These are phyloP conservation scores for Ispidina lecontei DNA, from an alignment of 2,797 vertebrate species.

Conservation along the genomic window DNA sequence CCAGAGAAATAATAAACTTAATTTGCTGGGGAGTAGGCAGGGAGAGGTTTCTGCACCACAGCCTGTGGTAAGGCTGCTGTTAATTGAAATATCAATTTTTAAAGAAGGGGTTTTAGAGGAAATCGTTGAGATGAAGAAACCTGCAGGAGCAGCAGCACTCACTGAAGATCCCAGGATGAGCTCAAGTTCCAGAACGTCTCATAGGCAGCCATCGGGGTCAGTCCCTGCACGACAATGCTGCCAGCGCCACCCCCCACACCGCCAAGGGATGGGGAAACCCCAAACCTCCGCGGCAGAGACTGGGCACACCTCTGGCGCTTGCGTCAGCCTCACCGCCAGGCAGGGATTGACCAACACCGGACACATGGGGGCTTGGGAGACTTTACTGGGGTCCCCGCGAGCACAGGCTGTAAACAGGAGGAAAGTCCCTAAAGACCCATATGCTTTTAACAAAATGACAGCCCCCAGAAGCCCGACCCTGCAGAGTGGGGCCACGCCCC, in stretches of 20 bases:
- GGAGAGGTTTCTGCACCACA: rapidly evolving
- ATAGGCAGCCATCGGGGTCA: rapidly evolving
- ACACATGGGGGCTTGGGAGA: rapidly evolving
- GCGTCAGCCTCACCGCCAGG: rapidly evolving
- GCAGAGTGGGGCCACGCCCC: too few relatives aligned
- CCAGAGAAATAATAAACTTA: not conserved
- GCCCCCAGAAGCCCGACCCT: too few relatives aligned
- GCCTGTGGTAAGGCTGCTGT: not conserved
- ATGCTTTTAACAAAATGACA: rapidly evolving
- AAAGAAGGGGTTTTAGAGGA: not conserved
- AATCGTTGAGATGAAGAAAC: rapidly evolving
- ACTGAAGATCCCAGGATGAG: not conserved
- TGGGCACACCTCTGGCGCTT: not conserved
- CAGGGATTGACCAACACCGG: rapidly evolving
- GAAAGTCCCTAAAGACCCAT: rapidly evolving
- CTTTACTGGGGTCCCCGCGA: rapidly evolving
- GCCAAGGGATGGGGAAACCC: not conserved
- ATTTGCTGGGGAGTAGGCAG: rapidly evolving
- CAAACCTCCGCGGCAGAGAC: rapidly evolving
- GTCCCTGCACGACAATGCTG: rapidly evolving
- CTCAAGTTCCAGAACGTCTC: rapidly evolving
- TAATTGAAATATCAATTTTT: not conserved
- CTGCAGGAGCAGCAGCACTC: not conserved
- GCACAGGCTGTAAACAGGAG: too few relatives aligned
- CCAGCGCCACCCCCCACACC: rapidly evolving